Evolutionary conservation across 2,113 vertebrate species (phyloP).

Genomic region (Vicugna pacos): DNA sequence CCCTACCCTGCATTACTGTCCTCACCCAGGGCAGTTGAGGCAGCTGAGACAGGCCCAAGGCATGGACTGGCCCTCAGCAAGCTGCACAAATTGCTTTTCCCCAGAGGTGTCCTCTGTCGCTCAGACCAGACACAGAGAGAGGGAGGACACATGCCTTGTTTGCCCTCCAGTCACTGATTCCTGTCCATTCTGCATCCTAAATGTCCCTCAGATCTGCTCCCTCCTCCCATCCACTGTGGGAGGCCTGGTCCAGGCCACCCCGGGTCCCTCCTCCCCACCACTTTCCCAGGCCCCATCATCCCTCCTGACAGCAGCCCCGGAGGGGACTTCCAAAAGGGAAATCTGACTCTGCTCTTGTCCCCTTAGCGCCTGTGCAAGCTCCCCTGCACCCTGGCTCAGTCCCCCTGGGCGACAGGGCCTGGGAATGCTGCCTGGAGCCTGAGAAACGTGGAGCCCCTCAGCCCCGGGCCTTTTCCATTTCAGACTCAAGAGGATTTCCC

Average conservation of each 20-base stretch:
- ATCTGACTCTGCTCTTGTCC: background rate
- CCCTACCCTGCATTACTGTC: background rate
- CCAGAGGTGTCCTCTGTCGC: background rate
- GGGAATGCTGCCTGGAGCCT: conserved; percentile 45
- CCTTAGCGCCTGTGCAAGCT: background rate
- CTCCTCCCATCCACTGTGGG: background rate
- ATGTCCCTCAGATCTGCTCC: background rate
- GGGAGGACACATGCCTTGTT: fast-evolving
- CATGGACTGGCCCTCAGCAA: background rate
- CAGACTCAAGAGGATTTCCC: background rate
- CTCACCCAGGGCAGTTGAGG: background rate
- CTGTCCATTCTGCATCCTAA: background rate
- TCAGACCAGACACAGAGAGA: fast-evolving
- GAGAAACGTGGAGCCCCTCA: background rate
- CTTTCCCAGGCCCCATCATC: conserved; percentile 38
- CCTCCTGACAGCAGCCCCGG: background rate
- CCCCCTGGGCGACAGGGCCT: conserved; percentile 10
- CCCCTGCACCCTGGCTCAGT: background rate
- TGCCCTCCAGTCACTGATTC: background rate
- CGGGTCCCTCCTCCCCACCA: background rate
- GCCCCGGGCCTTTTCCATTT: conserved; percentile 10
- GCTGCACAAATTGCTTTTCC: background rate
- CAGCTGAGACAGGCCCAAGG: background rate
- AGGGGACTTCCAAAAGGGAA: conserved; percentile 64
- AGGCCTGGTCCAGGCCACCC: background rate